A percentile compares a stretch with the other conserved stretches of the same genome.
These are phyloP conservation scores for Saiga tatarica DNA, from an alignment of 2,113 vertebrate genomes.

Conservation along the genomic window DNA sequence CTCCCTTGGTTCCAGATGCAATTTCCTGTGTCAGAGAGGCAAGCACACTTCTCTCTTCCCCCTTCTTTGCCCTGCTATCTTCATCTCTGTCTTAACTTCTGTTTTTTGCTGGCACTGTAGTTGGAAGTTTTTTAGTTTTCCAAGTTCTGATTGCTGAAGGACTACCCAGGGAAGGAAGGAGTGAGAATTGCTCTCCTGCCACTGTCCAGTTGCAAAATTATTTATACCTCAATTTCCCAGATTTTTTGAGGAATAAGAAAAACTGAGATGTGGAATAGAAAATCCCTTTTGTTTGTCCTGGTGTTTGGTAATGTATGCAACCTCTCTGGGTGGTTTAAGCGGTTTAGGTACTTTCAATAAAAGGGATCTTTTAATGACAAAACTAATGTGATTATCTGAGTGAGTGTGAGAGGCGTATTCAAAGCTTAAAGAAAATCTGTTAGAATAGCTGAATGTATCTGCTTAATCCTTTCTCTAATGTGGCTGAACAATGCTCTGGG, in stretches of 20 bases:
- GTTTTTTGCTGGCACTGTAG: not conserved
- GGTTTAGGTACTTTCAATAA: constrained; percentile 94
- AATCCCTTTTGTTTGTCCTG: constrained; percentile 88
- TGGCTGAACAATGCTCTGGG: constrained; percentile 93
- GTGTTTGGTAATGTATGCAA: constrained; percentile 92
- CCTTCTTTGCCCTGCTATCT: not conserved
- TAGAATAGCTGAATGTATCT: constrained; percentile 99
- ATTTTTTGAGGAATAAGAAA: constrained; percentile 69
- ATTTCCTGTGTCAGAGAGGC: constrained; percentile 5
- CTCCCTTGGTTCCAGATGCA: not conserved
- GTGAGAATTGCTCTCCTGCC: not conserved
- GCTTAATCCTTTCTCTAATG: constrained; percentile 98
- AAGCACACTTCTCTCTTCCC: not conserved
- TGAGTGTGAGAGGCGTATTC: constrained; percentile 95
- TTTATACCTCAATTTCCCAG: constrained; percentile 65
- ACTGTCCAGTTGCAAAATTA: constrained; percentile 66
- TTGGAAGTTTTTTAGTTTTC: not conserved
- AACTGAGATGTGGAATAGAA: constrained; percentile 82
- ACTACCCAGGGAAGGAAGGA: not conserved
- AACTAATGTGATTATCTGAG: constrained; percentile 99
- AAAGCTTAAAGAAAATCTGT: constrained; percentile 97
- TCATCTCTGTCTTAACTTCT: not conserved
- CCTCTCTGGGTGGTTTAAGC: constrained; percentile 97
- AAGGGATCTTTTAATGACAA: constrained; percentile 98
- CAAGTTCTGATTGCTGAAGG: not conserved